Evolutionary conservation across 2,113 vertebrate species (phyloP).

Genomic region (Herpailurus yagouaroundi): DNA sequence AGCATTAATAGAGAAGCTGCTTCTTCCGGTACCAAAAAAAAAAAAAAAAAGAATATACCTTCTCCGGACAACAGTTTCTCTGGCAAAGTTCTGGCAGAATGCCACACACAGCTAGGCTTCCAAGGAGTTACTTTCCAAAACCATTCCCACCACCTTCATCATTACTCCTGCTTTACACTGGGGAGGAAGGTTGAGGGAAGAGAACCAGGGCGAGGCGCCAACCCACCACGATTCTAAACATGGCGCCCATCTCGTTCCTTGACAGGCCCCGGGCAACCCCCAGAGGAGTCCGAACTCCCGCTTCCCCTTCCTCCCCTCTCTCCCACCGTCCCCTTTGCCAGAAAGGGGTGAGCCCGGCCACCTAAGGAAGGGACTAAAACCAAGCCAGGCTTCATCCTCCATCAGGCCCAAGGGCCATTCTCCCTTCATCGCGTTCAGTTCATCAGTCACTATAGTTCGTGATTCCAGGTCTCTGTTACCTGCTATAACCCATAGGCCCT

Average conservation of each 20-base stretch:
- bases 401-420: neutral
- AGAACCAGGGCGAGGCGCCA: neutral
- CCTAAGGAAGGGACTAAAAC: neutral
- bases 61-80: neutral
- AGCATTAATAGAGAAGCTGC: neutral
- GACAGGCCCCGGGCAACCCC: neutral
- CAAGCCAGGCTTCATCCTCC: neutral
- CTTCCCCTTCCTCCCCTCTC: neutral
- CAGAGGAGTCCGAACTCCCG: fast-evolving
- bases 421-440: neutral
- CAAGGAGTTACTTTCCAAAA: neutral
- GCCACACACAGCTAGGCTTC: neutral
- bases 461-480: neutral
- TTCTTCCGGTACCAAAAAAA: neutral
- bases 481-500: too few relatives aligned
- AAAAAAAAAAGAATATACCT: neutral
- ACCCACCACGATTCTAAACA: fast-evolving
- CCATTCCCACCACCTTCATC: neutral
- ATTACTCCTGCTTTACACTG: neutral
- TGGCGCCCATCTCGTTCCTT: fast-evolving
- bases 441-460: neutral
- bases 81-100: neutral
- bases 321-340: neutral
- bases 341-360: neutral
- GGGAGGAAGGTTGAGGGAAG: neutral